A percentile compares a stretch with the other conserved stretches of the same genome.
phyloP scores from a whole-genome alignment of 23 tunicate genomes.

The Pegea sp. region DNA sequence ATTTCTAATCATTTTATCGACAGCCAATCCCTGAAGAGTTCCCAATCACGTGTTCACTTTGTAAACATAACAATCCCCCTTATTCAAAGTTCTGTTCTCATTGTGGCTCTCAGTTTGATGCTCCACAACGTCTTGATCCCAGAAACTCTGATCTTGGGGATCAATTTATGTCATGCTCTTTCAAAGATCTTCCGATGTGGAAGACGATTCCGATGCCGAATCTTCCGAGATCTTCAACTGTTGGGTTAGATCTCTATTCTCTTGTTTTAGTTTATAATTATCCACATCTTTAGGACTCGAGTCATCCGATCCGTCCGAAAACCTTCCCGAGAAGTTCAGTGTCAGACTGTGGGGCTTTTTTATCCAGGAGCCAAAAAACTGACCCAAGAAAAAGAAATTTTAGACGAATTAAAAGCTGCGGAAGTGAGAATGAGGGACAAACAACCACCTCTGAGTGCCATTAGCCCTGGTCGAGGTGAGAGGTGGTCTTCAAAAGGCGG shows the following conservation, averaged over 20 bases:
- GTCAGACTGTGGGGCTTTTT: slow-evolving; percentile 87
- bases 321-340: slow-evolving; percentile 13
- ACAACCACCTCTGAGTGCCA: slow-evolving; percentile 59
- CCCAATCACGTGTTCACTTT: slow-evolving; percentile 62
- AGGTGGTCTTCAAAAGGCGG: not conserved
- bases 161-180: slow-evolving; percentile 12
- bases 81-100: slow-evolving; percentile 77
- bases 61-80: slow-evolving; percentile 73
- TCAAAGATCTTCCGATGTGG: slow-evolving; percentile 79
- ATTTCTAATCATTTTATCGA: not conserved
- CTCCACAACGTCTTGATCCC: slow-evolving; percentile 83
- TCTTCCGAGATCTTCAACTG: slow-evolving; percentile 40
- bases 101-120: slow-evolving; percentile 54
- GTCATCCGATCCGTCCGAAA: slow-evolving; percentile 53
- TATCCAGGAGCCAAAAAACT: slow-evolving; percentile 92
- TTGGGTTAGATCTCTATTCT: not conserved
- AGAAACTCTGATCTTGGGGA: slow-evolving; percentile 44
- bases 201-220: slow-evolving; percentile 63
- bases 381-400: slow-evolving; percentile 50
- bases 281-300: slow-evolving; percentile 20
- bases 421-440: slow-evolving; percentile 76
- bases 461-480: slow-evolving; percentile 85
- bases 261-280: not conserved
- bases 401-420: slow-evolving; percentile 39
- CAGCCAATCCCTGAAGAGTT: slow-evolving; percentile 83